Conservation (phyloP, 2,113 vertebrate genomes). For the Crotophaga sulcirostris region DNA sequence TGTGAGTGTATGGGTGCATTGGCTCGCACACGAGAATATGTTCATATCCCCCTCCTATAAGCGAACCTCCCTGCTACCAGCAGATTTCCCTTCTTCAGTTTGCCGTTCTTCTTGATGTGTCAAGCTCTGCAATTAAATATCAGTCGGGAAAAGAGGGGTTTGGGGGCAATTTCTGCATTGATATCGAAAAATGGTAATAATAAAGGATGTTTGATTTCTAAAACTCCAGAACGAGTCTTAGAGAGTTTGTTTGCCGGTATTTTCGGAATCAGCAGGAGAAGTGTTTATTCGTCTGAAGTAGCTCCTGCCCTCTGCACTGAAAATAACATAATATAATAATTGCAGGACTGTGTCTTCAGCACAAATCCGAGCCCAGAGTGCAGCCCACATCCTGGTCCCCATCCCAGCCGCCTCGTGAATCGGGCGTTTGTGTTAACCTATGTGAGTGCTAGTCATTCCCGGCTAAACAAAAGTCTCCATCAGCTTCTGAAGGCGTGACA, state of each 20-base stretch:
- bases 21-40: not conserved
- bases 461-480: constrained; percentile 2
- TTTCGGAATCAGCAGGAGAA: not conserved
- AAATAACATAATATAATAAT: not conserved
- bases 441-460: not conserved
- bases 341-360: not conserved
- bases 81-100: not conserved
- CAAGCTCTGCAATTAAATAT: not conserved
- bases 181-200: no score
- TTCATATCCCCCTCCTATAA: not conserved
- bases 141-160: no score
- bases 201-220: no score
- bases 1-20: not conserved
- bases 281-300: not conserved
- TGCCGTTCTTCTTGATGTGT: not conserved
- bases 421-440: not conserved
- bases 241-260: no score
- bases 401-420: constrained; percentile 28
- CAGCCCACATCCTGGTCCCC: constrained; percentile 36
- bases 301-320: not conserved
- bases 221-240: no score
- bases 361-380: not conserved
- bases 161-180: no score
- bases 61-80: not conserved
- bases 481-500: not conserved